Evolutionary conservation across 2,113 vertebrate genomes (phyloP).

Genomic region (Cebus imitator): DNA sequence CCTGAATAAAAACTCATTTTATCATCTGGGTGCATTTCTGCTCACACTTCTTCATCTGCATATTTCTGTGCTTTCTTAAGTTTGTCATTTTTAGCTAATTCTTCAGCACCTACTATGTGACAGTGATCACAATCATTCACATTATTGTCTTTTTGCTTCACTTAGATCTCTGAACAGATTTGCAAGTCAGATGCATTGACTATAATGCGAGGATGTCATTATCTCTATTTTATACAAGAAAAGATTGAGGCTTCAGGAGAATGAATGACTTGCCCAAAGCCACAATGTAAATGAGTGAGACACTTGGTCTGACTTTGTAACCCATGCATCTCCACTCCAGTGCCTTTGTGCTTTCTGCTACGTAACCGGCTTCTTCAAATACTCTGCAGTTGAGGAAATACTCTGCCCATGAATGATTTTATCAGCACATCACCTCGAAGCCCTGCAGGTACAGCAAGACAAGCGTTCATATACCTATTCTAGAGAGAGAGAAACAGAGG

Average conservation of each 20-base stretch:
- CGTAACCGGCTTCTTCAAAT: not conserved
- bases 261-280: fast-evolving
- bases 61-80: not conserved
- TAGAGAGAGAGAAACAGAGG: not conserved
- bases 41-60: not conserved
- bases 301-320: not conserved
- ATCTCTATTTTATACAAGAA: not conserved
- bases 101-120: not conserved
- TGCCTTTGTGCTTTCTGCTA: not conserved
- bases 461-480: fast-evolving
- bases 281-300: fast-evolving
- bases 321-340: fast-evolving
- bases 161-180: not conserved
- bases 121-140: not conserved
- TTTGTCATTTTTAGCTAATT: not conserved
- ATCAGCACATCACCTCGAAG: fast-evolving
- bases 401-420: fast-evolving
- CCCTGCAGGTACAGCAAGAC: fast-evolving
- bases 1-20: not conserved
- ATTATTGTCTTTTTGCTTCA: not conserved
- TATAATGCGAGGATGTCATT: not conserved
- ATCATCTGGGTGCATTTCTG: fast-evolving
- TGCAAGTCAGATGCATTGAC: not conserved
- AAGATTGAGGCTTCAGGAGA: not conserved
- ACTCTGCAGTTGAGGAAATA: not conserved